A percentile compares a stretch with the other conserved stretches of the same genome.
Conservation (phyloP, 2,113 vertebrate species). For the Cercocebus atys region DNA sequence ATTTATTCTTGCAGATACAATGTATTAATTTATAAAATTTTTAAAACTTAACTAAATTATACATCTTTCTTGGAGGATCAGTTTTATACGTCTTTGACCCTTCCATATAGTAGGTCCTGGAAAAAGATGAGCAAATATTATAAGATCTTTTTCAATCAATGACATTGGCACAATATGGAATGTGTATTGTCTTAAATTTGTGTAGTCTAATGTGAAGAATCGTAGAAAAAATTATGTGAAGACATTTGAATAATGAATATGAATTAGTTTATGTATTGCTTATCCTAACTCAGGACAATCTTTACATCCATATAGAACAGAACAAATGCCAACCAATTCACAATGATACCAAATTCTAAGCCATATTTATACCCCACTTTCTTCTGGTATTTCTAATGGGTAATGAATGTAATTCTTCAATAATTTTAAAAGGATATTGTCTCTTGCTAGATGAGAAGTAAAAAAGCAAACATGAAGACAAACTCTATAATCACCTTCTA, state of each 20-base stretch:
- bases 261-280: neutral
- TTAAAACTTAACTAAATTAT: neutral
- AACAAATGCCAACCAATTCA: neutral
- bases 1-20: neutral
- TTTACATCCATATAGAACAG: neutral
- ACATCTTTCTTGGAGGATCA: neutral
- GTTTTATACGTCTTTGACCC: neutral
- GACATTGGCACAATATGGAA: neutral
- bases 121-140: neutral
- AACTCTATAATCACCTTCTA: neutral
- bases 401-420: slow-evolving; percentile 57
- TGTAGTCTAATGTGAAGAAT: neutral
- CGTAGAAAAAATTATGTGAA: neutral
- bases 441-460: slow-evolving; percentile 47
- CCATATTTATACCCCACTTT: slow-evolving; percentile 61
- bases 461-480: slow-evolving; percentile 41
- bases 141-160: neutral
- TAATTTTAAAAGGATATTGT: slow-evolving; percentile 63
- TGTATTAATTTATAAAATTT: neutral
- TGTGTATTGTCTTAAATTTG: neutral
- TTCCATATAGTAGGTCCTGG: neutral
- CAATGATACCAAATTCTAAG: neutral
- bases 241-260: neutral
- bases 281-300: neutral
- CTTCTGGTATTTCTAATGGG: slow-evolving; percentile 67